Evolutionary conservation across 2,113 vertebrate genomes (phyloP).

Genomic region (Urocynchramus pylzowi): DNA sequence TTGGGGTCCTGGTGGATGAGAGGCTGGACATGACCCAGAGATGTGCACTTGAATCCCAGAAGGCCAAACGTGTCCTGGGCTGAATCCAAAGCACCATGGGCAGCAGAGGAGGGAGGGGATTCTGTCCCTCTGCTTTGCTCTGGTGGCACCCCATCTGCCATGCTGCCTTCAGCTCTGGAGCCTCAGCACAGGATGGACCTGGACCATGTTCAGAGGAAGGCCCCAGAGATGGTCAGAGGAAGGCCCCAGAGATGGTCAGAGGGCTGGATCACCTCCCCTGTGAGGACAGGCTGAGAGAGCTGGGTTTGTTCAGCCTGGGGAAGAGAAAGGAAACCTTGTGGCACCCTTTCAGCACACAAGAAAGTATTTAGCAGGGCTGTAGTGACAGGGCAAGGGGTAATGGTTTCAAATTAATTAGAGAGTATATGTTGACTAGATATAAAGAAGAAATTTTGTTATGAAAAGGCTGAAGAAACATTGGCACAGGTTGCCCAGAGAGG

Average conservation of each 20-base stretch:
- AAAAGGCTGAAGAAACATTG: background rate
- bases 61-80: accelerated
- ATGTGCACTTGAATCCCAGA: background rate
- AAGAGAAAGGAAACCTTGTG: background rate
- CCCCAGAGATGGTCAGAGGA: background rate
- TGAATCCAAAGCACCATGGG: background rate
- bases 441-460: background rate
- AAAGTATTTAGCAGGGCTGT: background rate
- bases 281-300: background rate
- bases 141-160: background rate
- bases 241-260: background rate
- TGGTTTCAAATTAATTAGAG: background rate
- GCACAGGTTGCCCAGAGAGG: background rate
- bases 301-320: background rate
- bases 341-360: background rate
- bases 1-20: background rate
- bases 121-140: background rate
- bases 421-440: background rate
- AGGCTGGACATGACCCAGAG: background rate
- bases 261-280: background rate
- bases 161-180: background rate
- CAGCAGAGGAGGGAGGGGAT: background rate
- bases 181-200: background rate
- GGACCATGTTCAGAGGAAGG: background rate
- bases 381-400: background rate